Conservation (phyloP, 2,888 invertebrate species). For the Tortricodes alternella region DNA sequence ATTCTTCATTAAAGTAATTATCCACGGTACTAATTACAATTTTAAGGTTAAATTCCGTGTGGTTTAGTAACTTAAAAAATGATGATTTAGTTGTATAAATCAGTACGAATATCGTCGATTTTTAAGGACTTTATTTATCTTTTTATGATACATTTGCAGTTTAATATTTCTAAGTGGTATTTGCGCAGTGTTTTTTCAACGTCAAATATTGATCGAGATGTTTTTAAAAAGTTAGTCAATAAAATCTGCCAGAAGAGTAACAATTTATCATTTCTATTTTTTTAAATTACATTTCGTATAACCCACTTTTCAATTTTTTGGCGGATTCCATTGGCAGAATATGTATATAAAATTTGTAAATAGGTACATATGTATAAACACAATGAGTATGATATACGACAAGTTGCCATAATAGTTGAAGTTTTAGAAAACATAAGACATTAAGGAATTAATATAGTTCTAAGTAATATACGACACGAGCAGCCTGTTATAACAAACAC, state of each 20-base stretch:
- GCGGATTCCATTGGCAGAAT: neutral
- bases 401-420: slow-evolving; percentile 64
- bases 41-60: too few relatives aligned
- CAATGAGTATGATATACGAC: slow-evolving; percentile 53
- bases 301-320: too few relatives aligned
- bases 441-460: slow-evolving; percentile 40
- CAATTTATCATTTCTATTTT: neutral
- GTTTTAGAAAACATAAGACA: slow-evolving; percentile 39
- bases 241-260: slow-evolving; percentile 6
- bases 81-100: too few relatives aligned
- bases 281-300: neutral
- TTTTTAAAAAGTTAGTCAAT: neutral
- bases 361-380: slow-evolving; percentile 32
- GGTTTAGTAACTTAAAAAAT: too few relatives aligned
- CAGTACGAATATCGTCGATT: too few relatives aligned
- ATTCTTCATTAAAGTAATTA: neutral
- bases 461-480: slow-evolving; percentile 52
- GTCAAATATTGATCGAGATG: too few relatives aligned
- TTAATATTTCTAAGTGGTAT: too few relatives aligned
- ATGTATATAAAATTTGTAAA: slow-evolving; percentile 37
- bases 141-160: too few relatives aligned
- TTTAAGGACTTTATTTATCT: too few relatives aligned
- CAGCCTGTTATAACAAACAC: slow-evolving; percentile 47
- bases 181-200: neutral
- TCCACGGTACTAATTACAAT: too few relatives aligned